phyloP scores from a whole-genome alignment of 2,797 vertebrate genomes.

The Uromys caudimaculatus region DNA sequence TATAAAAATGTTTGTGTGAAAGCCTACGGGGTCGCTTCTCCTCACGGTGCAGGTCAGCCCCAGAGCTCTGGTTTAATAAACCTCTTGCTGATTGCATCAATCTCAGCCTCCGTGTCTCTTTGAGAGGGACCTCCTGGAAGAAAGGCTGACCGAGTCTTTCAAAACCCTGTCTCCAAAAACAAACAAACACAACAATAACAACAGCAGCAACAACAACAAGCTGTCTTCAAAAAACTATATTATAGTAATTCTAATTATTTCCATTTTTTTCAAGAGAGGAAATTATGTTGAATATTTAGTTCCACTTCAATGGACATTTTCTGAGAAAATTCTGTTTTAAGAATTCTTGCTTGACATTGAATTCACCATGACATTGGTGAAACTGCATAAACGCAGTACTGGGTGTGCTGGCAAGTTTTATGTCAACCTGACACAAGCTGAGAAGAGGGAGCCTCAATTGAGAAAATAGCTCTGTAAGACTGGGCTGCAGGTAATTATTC shows the following conservation, averaged over 20 bases:
- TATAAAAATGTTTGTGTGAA: too few species aligned
- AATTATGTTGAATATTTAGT: neutral
- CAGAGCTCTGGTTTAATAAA: too few species aligned
- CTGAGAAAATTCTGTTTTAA: neutral
- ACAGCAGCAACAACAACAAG: neutral
- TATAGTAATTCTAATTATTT: neutral
- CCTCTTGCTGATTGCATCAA: too few species aligned
- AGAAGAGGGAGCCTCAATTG: neutral
- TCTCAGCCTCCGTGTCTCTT: too few species aligned
- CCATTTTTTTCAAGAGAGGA: neutral
- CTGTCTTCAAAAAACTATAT: neutral
- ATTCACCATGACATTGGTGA: neutral
- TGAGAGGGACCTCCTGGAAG: too few species aligned
- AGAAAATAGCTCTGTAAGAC: neutral
- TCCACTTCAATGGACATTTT: neutral
- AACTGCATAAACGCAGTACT: neutral
- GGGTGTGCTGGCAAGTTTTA: neutral
- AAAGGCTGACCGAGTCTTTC: too few species aligned
- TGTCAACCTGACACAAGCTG: neutral
- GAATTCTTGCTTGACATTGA: neutral
- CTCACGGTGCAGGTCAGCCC: too few species aligned
- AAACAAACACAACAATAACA: neutral
- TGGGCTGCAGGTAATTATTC: neutral
- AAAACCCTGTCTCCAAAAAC: too few species aligned
- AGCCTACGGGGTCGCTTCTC: too few species aligned